Base-by-base conservation (phyloP, 1,140 invertebrate species). In the Chelonus insularis region DNA sequence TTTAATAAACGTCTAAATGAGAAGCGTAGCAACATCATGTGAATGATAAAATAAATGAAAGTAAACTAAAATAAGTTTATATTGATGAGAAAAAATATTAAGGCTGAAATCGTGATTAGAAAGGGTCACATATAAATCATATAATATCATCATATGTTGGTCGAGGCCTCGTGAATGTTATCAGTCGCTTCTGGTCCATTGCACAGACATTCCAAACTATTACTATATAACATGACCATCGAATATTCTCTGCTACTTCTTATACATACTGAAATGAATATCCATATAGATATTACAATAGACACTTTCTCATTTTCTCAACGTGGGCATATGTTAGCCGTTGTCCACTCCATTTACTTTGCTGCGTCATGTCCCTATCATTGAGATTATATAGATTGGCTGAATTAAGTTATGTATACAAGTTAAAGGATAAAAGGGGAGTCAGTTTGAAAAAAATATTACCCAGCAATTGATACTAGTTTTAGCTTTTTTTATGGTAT, bases 261-360 rank as follows among this genome's bases (percentile, higher is more conserved):
- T 61, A 62, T 52, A 25, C 7, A 23, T 7, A 29, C 25, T 29
- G 7, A 29, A 29, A 29, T 29, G 25, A 29, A 21, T 7, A 18
- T 7, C 18, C 20, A 7, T 47, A 6, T 18, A 20, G 20, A 34
- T 32, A 18, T 21, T 52, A 48, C 20, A 6, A 20, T 39, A 32
- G 9, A 47, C 12, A 45, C 21, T 41, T 51, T 61, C 55, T 60
- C 58, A 51, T 60, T 39, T 29, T 51, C 45, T 34, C 20, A n/a
- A 36, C 34, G 32, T 47, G 71, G 75, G 74, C 80, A 82, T 82
- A 82, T 82, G 80, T 76, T 72, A 79, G 65, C 79, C 80, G 78
- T 74, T 81, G 80, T 82, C 80, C 80, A 81, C 76, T 74, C 80
- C 80, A 82, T 82, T 82, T 80, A 80, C 78, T 72, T 67, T 65